These are phyloP conservation scores for Drosophila nebulosa DNA, from an alignment of 1,140 invertebrate species.

Conservation along the genomic window DNA sequence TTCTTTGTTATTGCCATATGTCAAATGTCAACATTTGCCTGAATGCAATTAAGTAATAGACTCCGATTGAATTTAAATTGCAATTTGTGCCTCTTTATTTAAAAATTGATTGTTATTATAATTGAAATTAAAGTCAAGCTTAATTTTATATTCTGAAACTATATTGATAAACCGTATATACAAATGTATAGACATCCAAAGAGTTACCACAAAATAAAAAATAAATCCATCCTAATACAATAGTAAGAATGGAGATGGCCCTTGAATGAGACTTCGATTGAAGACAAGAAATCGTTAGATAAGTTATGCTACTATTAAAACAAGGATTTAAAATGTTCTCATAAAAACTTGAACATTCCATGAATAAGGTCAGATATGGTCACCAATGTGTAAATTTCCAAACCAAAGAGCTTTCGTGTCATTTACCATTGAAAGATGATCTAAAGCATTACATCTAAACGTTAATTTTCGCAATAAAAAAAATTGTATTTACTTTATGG, in stretches of 20 bases:
- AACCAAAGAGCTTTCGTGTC: background rate
- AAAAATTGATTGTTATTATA: background rate
- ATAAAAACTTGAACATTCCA: background rate
- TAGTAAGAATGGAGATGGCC: no score
- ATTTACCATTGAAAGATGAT: background rate
- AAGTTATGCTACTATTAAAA: no score
- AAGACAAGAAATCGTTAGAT: no score
- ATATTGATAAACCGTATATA: no score
- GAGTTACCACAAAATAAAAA: no score
- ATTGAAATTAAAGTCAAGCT: background rate
- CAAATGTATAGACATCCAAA: no score
- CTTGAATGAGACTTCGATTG: no score
- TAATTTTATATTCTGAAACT: no score
- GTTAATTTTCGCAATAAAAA: background rate
- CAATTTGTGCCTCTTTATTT: background rate
- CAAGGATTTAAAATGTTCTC: background rate
- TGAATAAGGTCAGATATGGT: no score
- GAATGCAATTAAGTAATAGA: constrained; percentile 40
- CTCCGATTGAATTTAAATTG: background rate
- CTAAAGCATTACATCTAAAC: background rate
- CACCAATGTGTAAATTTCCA: background rate
- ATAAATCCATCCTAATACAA: no score
- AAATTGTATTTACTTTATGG: background rate
- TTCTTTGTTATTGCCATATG: constrained; percentile 28
- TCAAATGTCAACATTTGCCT: constrained; percentile 30